Base-by-base conservation (phyloP, 2,888 invertebrate species). In the Allacma fusca region DNA sequence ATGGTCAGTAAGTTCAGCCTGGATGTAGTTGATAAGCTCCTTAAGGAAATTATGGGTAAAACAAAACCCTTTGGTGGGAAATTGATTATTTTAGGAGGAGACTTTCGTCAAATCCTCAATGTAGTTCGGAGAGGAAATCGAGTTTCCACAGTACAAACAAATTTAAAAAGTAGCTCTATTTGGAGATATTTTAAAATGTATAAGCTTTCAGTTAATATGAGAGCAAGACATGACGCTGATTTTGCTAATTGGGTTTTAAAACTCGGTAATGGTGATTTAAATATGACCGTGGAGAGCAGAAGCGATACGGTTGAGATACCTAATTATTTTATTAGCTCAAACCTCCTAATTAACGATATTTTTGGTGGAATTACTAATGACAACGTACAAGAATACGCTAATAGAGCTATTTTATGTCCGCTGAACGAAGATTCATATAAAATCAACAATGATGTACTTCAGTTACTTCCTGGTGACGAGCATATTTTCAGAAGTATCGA, bases 41-140 rank as follows among this genome's bases (percentile, higher is more conserved):
- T n/a, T n/a, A n/a, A n/a, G n/a, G n/a, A n/a, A n/a, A n/a, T n/a
- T n/a, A n/a, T n/a, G n/a, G n/a, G n/a, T n/a, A n/a, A n/a, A n/a
- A n/a, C n/a, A n/a, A n/a, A n/a, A n/a, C n/a, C n/a, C n/a, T n/a
- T n/a, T n/a, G n/a, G n/a, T n/a, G n/a, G n/a, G n/a, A n/a, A n/a
- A n/a, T n/a, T n/a, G n/a, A n/a, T 82, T 13, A 59, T 83, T 21
- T 40, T 83, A 21, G 71, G 79, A 21, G 81, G 81, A 19, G 83
- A 83, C 65, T 82, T 82, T 75, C 59, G 82, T n/a, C 83, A 83
- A 70, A 43, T 57, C 5, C 50, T 81, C 4, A 80, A 81, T 9
- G 79, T 82, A 0, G 76, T 81, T n/a, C 59, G n/a, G 19, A 65
- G 75, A 44, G 80, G 76, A 19, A 28, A 28, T 1, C 44, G 64